A percentile compares a stretch with the other conserved stretches of the same genome.
Evolutionary conservation across 2,888 invertebrate species (phyloP).

Genomic region (Hylaea fasciaria): DNA sequence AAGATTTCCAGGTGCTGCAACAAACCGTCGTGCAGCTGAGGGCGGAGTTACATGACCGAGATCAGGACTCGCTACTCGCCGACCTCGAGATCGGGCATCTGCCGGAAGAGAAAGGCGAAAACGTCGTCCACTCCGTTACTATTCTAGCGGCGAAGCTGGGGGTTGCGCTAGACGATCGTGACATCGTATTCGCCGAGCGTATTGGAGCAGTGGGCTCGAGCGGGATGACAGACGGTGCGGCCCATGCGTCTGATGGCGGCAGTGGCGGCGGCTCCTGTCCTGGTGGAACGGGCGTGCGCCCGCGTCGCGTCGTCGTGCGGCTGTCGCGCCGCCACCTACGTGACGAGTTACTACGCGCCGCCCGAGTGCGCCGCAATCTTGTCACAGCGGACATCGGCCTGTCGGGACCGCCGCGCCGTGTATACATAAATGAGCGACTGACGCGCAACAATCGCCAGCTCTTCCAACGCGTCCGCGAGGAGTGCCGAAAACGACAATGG

Average conservation of each 20-base stretch:
- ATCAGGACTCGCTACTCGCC: background rate
- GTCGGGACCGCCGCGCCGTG: background rate
- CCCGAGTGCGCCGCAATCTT: background rate
- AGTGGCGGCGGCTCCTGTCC: background rate
- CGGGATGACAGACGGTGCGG: too few relatives aligned
- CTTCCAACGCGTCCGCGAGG: too few relatives aligned
- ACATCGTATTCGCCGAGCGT: background rate
- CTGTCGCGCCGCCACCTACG: background rate
- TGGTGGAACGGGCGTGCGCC: background rate
- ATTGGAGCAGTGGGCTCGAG: background rate
- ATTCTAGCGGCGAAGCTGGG: background rate
- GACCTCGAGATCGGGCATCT: background rate
- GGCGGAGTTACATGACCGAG: background rate
- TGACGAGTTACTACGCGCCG: background rate
- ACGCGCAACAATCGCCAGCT: background rate
- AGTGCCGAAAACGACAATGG: background rate
- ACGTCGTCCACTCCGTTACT: background rate
- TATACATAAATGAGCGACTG: background rate
- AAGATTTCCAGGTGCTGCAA: background rate
- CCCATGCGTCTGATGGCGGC: too few relatives aligned
- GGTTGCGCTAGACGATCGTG: background rate
- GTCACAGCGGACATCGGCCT: background rate
- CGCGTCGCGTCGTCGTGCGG: background rate
- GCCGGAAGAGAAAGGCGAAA: background rate
- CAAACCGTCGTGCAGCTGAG: background rate